Base-by-base conservation (phyloP, 2,888 invertebrate genomes). In the Busseola fusca region DNA sequence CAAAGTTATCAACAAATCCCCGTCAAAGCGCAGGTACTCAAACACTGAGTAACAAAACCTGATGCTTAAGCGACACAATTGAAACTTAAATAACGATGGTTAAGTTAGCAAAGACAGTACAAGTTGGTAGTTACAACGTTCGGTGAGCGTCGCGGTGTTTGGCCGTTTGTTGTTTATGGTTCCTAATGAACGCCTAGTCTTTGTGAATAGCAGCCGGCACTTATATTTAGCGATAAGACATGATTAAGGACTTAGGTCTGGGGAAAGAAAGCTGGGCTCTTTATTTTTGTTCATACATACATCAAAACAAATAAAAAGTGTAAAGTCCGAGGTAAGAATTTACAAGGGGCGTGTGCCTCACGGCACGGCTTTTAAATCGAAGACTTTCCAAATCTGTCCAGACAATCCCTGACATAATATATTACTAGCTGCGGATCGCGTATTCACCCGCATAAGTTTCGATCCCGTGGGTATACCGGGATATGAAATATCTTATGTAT, bases 31-130 rank as follows among this genome's bases (percentile, higher is more conserved):
- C 37, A 68, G 66, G 66, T 76, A 64, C 60, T 74, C 60, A 72
- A 78, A 83, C 40, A 69, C 37, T 18, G 10, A 68, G 48, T 66
- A 81, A 74, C 70, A 62, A 74, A 83, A 78, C 67, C 63, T 62
- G 72, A 84, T 76, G 70, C 74, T 64, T 67, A 69, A 76, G 69
- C 58, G 64, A 57, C 68, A 84, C 84, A 85, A 83, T 86, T 79
- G 80, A 71, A 86, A 86, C 74, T 87, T 86, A 86, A 81, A 81
- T 82, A 82, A 73, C 74, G 63, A 73, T 21, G 82, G 83, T 84
- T 58, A 65, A 80, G 81, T 82, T 81, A 50, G 70, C 65, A 21
- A 73, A 75, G 86, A 82, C 75, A 73, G 69, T 58, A 76, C 71
- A 71, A 78, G 78, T 81, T 82, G 37, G 52, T 62, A 67, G 80